Percentiles rank a stretch among this genome's conserved stretches.
phyloP scores from a whole-genome alignment of 2,888 invertebrate genomes.

The Diaperis boleti region DNA sequence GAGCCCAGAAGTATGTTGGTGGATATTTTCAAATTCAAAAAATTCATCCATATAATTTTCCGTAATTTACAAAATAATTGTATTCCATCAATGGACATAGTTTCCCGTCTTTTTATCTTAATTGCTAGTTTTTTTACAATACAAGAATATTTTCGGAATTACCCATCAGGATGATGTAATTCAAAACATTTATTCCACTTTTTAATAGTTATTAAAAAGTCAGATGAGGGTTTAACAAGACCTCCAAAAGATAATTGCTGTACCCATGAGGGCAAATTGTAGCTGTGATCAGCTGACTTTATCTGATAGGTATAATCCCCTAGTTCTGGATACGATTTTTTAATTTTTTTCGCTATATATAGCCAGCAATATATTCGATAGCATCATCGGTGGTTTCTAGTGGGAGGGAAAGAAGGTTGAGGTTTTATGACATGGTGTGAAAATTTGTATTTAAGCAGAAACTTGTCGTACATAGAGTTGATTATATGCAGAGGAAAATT shows the following conservation, averaged over 20 bases:
- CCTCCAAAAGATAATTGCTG: conserved; percentile 15
- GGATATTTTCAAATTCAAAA: too few species aligned
- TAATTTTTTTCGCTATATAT: conserved; percentile 13
- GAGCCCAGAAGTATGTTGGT: too few species aligned
- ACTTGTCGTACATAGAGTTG: too few species aligned
- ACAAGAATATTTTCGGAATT: neutral
- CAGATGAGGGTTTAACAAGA: neutral
- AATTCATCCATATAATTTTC: neutral
- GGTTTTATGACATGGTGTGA: too few species aligned
- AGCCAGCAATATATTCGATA: conserved; percentile 10
- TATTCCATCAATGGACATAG: neutral
- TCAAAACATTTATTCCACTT: conserved; percentile 21
- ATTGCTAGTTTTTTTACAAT: neutral
- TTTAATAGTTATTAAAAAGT: neutral
- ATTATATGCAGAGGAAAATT: too few species aligned
- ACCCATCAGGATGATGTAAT: conserved; percentile 1
- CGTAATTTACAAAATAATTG: neutral
- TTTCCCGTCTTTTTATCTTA: neutral
- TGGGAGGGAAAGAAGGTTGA: too few species aligned
- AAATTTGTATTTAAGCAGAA: too few species aligned
- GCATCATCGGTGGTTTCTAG: conserved; percentile 7
- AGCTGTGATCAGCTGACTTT: conserved; percentile 1
- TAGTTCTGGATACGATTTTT: neutral
- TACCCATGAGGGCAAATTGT: conserved; percentile 4
- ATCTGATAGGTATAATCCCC: conserved; percentile 8